Percentiles rank a stretch among this genome's conserved stretches.
These are phyloP conservation scores for Tetheella fluctuosa DNA, from an alignment of 2,888 invertebrate species.

Conservation along the genomic window DNA sequence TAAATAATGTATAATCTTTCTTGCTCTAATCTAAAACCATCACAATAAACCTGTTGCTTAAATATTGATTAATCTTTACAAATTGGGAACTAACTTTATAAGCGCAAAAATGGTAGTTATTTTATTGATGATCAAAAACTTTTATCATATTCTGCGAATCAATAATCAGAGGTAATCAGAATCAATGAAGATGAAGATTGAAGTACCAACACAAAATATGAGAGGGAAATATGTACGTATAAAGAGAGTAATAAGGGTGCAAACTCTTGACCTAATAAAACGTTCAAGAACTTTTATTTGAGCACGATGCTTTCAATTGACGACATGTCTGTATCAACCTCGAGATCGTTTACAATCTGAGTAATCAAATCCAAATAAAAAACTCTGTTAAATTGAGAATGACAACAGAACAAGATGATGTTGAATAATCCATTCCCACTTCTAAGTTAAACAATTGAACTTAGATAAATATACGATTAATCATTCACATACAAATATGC, in stretches of 20 bases:
- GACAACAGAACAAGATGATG: background rate
- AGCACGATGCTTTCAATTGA: too few species aligned
- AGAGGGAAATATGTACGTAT: too few species aligned
- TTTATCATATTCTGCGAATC: background rate
- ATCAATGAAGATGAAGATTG: background rate
- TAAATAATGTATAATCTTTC: too few species aligned
- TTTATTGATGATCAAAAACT: background rate
- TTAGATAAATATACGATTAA: conserved; percentile 8
- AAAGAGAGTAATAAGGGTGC: background rate
- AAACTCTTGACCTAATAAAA: too few species aligned
- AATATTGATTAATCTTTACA: too few species aligned
- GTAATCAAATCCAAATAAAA: background rate
- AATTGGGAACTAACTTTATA: too few species aligned
- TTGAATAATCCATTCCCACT: background rate
- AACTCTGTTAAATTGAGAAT: background rate
- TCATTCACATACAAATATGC: conserved; percentile 7
- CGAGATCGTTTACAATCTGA: too few species aligned
- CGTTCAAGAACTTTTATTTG: too few species aligned
- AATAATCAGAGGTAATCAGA: background rate
- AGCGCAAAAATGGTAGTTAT: background rate
- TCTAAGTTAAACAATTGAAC: background rate
- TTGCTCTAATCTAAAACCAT: too few species aligned
- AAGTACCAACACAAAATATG: too few species aligned
- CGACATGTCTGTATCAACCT: too few species aligned
- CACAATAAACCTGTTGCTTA: too few species aligned